Conservation (phyloP, 2,113 vertebrate species). For the Planiliza haematocheilus region DNA sequence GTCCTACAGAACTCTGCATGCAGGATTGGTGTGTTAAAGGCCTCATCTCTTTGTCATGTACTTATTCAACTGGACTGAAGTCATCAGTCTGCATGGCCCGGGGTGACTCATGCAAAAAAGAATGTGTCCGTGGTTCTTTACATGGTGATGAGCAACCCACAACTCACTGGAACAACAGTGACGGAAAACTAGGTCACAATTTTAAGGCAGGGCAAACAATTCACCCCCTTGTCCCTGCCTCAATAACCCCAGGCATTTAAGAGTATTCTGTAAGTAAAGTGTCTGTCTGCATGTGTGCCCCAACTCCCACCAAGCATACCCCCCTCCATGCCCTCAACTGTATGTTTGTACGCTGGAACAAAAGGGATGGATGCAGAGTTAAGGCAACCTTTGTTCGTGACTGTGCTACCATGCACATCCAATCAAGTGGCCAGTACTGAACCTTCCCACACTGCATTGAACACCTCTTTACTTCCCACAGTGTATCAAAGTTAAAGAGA, state of each 20-base stretch:
- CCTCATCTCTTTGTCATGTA: conserved; percentile 49
- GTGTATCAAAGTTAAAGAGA: conserved; percentile 42
- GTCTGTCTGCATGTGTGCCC: conserved; percentile 60
- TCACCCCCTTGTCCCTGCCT: conserved; percentile 54
- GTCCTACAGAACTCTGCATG: conserved; percentile 21
- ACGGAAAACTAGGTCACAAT: conserved; percentile 68
- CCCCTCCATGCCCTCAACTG: conserved; percentile 26
- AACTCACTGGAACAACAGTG: conserved; percentile 57
- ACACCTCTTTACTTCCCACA: conserved; percentile 68
- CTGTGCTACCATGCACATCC: conserved; percentile 81
- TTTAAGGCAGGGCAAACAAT: conserved; percentile 63
- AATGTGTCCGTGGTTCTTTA: conserved; percentile 52
- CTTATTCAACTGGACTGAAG: conserved; percentile 57
- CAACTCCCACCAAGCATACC: conserved; percentile 21
- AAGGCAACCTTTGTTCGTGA: conserved; percentile 82
- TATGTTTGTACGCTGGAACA: conserved; percentile 77
- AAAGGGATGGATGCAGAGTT: conserved; percentile 80
- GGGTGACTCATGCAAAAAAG: conserved; percentile 59
- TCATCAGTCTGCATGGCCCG: conserved; percentile 50
- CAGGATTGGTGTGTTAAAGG: conserved; percentile 15
- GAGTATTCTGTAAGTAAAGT: conserved; percentile 60
- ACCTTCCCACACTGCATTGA: conserved; percentile 64
- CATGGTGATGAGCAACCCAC: conserved; percentile 63
- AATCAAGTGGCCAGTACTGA: conserved; percentile 70
- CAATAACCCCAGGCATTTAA: conserved; percentile 57